A percentile compares a stretch with the other conserved stretches of the same genome.
These are phyloP conservation scores for Diabrotica balteata DNA, from an alignment of 2,888 invertebrate genomes.

Conservation along the genomic window DNA sequence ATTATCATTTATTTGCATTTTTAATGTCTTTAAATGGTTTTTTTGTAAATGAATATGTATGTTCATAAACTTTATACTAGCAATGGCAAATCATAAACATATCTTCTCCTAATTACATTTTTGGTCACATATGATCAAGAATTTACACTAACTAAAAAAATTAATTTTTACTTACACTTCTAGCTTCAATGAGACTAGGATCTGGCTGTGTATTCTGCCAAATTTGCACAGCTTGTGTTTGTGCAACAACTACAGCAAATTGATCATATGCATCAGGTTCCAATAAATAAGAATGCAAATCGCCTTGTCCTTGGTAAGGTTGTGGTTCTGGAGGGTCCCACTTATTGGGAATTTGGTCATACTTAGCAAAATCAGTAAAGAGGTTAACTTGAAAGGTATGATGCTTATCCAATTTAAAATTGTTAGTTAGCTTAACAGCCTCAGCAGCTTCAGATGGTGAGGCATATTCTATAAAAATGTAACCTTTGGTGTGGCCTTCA, in stretches of 20 bases:
- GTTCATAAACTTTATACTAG: too few species aligned
- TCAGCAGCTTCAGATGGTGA: conserved; percentile 84
- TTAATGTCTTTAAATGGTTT: too few species aligned
- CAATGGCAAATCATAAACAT: too few species aligned
- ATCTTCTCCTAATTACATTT: too few species aligned
- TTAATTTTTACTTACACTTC: conserved; percentile 67
- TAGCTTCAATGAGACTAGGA: conserved; percentile 80
- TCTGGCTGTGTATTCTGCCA: conserved; percentile 92
- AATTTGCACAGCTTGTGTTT: conserved; percentile 75
- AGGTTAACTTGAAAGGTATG: conserved; percentile 87
- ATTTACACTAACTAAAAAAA: too few species aligned
- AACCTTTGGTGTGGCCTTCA: conserved; percentile 85
- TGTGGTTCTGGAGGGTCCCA: conserved; percentile 92
- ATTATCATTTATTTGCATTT: too few species aligned
- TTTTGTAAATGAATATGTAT: too few species aligned
- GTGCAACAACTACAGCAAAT: conserved; percentile 87
- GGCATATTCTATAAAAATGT: conserved; percentile 91
- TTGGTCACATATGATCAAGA: too few species aligned
- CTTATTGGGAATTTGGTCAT: conserved; percentile 86
- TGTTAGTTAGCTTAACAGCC: conserved; percentile 87
- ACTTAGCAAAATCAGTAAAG: conserved; percentile 95
- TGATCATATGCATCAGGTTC: conserved; percentile 97
- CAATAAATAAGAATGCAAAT: conserved; percentile 89
- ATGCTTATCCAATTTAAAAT: conserved; percentile 93
- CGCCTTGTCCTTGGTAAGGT: conserved; percentile 90